Evolutionary conservation across 1,140 invertebrate genomes (phyloP).

Genomic region (Ips nitidus): DNA sequence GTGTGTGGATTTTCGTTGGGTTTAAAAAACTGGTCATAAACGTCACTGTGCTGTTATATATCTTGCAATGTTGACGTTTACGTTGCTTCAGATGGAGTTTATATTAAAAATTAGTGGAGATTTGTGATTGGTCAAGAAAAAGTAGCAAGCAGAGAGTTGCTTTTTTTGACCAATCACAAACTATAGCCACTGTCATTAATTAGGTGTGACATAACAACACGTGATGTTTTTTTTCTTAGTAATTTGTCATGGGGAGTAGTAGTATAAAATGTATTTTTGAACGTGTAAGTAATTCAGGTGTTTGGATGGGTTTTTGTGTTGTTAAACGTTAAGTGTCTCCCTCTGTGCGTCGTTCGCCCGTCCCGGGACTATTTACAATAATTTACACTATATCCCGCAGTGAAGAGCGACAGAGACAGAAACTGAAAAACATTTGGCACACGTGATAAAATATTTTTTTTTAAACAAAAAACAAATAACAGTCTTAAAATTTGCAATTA

Average conservation of each 20-base stretch:
- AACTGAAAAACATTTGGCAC: slow-evolving; percentile 28
- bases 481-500: slow-evolving; percentile 24
- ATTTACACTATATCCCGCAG: slow-evolving; percentile 19
- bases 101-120: too few relatives aligned
- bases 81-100: too few relatives aligned
- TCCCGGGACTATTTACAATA: slow-evolving; percentile 18
- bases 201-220: too few relatives aligned
- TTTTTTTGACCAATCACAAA: too few relatives aligned
- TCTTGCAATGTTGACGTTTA: too few relatives aligned
- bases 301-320: slow-evolving; percentile 19
- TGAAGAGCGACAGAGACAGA: neutral
- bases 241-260: too few relatives aligned
- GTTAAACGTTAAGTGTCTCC: slow-evolving; percentile 37
- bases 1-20: slow-evolving; percentile 43
- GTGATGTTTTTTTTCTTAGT: too few relatives aligned
- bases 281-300: slow-evolving; percentile 50
- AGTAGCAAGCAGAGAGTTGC: too few relatives aligned
- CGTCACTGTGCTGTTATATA: neutral
- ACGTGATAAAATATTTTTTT: slow-evolving; percentile 12
- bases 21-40: slow-evolving; percentile 26
- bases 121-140: too few relatives aligned
- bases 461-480: slow-evolving; percentile 7
- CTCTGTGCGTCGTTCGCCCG: slow-evolving; percentile 36
- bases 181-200: too few relatives aligned
- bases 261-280: slow-evolving; percentile 49